phyloP scores from a whole-genome alignment of 2,113 vertebrate genomes.

The Etia nguti region DNA sequence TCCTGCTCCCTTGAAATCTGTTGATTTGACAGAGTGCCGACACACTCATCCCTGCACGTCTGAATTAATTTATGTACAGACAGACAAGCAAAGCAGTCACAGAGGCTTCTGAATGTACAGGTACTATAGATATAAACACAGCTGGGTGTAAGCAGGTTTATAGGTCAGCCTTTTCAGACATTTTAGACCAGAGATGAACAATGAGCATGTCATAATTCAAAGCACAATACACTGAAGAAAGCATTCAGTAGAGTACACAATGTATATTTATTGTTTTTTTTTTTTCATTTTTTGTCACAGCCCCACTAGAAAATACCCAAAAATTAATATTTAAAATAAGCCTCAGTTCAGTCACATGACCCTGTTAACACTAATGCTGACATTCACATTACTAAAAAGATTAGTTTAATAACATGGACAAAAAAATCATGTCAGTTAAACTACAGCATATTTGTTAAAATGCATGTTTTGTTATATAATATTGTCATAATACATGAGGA shows the following conservation, averaged over 20 bases:
- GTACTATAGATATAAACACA: background rate
- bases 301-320: background rate
- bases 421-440: background rate
- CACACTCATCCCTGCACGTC: background rate
- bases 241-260: background rate
- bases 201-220: background rate
- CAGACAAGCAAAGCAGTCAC: background rate
- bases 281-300: background rate
- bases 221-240: background rate
- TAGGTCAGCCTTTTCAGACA: background rate
- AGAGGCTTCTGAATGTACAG: background rate
- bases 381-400: background rate
- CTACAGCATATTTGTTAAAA: background rate
- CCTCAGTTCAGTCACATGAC: background rate
- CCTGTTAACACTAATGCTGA: background rate
- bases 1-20: background rate
- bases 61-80: background rate
- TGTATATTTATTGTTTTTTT: background rate
- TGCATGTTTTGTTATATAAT: background rate
- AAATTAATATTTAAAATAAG: background rate
- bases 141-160: background rate
- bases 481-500: background rate
- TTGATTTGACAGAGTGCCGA: conserved; percentile 10
- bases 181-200: background rate
- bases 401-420: background rate